Base-by-base conservation (phyloP, 2,113 vertebrate genomes). In the Burhinus oedicnemus region DNA sequence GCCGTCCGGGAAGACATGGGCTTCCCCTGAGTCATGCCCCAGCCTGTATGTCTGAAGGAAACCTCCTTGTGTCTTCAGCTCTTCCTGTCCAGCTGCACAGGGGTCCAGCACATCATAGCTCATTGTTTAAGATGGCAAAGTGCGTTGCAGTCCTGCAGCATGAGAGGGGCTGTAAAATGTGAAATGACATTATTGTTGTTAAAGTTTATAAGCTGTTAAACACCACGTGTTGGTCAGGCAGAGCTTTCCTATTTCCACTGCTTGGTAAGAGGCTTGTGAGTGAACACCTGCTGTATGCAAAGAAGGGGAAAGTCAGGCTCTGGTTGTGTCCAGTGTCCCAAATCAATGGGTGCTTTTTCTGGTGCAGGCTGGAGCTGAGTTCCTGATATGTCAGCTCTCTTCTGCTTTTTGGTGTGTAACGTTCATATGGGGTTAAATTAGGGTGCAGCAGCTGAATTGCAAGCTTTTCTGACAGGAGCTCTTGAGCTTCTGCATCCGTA, bases 91-190 rank as follows among this genome's bases (percentile, higher is more conserved):
- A 45, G 82, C 78, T 71, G 84, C 10, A 1, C 27, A 2, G 1
- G 5, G n/a, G 5, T 42, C 55, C 85, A 60, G 80, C 64, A 19
- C 3, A 5, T 66, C 83, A 61, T 57, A 57, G 55, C 69, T 93
- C 54, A 23, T 76, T 94, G 89, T 94, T 96, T 83, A 77, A 87
- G 36, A 22, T 34, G 40, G 54, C 72, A 52, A 61, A 84, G n/a
- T 2, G 60, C 0, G 0, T 32, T 14, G 5, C 0, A 0, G 20
- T 79, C 44, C 61, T 91, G 89, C 65, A 83, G 83, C 57, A 20
- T 0, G 1, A 87, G 32, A 60, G 6, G n/a, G 47, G 51, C 55
- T 72, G 68, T 76, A 34, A 81, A 66, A 64, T 14, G n/a, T 32
- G 49, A 19, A 61, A 40, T 22, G 8, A 27, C 26, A 52, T 60